phyloP scores from a whole-genome alignment of 2,888 invertebrate species.

The Drosophila paramelanica region DNA sequence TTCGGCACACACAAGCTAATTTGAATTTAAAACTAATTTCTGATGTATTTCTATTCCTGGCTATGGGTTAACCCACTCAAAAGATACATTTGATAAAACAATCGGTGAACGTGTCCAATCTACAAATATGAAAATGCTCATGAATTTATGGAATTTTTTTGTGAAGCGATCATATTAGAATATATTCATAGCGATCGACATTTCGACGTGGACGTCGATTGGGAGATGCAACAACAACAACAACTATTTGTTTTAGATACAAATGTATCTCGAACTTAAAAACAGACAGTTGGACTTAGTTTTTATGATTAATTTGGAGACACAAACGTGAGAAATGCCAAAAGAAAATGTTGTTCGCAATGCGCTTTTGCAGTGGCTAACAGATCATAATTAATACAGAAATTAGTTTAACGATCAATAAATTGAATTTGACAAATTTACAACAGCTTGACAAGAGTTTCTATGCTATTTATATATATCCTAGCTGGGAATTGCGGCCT shows the following conservation, averaged over 20 bases:
- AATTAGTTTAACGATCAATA: slow-evolving; percentile 63
- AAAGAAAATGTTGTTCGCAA: slow-evolving; percentile 38
- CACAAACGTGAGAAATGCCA: slow-evolving; percentile 3
- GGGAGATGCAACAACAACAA: slow-evolving; percentile 1
- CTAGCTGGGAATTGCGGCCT: not conserved
- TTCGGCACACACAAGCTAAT: slow-evolving; percentile 9
- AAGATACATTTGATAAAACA: slow-evolving; percentile 16
- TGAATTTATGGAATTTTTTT: slow-evolving; percentile 65
- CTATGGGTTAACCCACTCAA: slow-evolving; percentile 7
- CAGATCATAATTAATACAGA: slow-evolving; percentile 47
- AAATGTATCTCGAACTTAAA: slow-evolving; percentile 17
- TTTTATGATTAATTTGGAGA: slow-evolving; percentile 59
- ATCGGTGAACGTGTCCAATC: slow-evolving; percentile 27
- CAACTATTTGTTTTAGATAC: slow-evolving; percentile 7
- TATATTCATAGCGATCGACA: slow-evolving; percentile 32
- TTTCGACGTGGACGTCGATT: slow-evolving; percentile 20
- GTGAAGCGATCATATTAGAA: slow-evolving; percentile 34
- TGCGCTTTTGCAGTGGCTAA: slow-evolving; percentile 14
- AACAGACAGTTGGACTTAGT: slow-evolving; percentile 13
- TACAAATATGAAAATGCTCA: slow-evolving; percentile 26
- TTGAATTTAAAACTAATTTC: slow-evolving; percentile 3
- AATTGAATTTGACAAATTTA: slow-evolving; percentile 54
- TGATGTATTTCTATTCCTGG: slow-evolving; percentile 20
- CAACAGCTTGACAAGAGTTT: slow-evolving; percentile 9
- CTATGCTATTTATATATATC: not conserved